Conservation (phyloP, 2,797 vertebrate genomes). For the Argya squamiceps region DNA sequence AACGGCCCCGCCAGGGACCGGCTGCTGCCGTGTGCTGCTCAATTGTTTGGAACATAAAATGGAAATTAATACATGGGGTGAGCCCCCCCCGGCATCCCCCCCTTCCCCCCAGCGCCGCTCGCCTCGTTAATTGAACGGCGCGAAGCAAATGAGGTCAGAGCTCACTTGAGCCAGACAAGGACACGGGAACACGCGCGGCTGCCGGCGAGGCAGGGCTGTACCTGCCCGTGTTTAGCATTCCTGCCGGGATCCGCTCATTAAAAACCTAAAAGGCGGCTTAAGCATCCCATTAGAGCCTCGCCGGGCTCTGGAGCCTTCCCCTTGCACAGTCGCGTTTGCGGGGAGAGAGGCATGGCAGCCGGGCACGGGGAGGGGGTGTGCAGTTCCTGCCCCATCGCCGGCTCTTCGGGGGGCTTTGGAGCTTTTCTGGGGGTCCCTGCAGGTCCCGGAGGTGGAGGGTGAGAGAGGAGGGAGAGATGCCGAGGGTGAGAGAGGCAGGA, state of each 20-base stretch:
- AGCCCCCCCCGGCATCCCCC: background rate
- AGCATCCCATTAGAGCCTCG: slow-evolving; percentile 9
- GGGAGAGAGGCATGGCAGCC: background rate
- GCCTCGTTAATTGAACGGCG: slow-evolving; percentile 42
- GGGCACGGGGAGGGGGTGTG: background rate
- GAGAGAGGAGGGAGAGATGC: background rate
- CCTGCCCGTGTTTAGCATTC: slow-evolving; percentile 28
- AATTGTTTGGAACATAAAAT: slow-evolving; percentile 48
- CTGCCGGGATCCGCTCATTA: slow-evolving; percentile 52
- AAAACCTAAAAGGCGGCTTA: slow-evolving; percentile 26
- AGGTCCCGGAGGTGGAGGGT: accelerated
- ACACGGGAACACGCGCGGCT: background rate
- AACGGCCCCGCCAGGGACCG: background rate
- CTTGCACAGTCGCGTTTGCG: accelerated
- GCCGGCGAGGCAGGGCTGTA: slow-evolving; percentile 24
- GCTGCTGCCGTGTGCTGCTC: background rate
- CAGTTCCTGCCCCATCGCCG: background rate
- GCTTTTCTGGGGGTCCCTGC: background rate
- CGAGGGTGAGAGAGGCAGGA: background rate
- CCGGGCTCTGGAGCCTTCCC: background rate
- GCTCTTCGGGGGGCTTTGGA: accelerated
- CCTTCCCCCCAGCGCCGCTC: background rate
- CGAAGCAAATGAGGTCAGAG: slow-evolving; percentile 61
- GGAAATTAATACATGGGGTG: slow-evolving; percentile 39
- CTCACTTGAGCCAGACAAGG: slow-evolving; percentile 62